Conservation (phyloP, 2,113 vertebrate genomes). For the Grammomys surdaster region DNA sequence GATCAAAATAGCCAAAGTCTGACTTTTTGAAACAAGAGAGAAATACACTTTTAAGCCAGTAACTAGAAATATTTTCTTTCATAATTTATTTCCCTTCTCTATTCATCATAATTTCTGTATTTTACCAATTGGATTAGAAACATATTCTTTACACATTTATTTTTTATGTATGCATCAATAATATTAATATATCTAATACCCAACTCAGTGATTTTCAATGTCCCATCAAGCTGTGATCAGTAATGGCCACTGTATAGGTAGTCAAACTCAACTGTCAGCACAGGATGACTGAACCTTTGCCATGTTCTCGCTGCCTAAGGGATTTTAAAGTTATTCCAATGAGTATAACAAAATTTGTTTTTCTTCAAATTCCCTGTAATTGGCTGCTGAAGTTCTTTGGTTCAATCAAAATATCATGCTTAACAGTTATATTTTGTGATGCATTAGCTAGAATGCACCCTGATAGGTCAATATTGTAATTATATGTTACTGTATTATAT, state of each 20-base stretch:
- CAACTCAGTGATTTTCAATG: conserved; percentile 14
- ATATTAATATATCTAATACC: not conserved
- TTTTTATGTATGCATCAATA: not conserved
- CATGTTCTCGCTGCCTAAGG: not conserved
- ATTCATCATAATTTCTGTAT: not conserved
- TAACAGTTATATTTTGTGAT: not conserved
- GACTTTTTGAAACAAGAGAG: not conserved
- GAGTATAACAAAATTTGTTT: not conserved
- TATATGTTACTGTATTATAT: not conserved
- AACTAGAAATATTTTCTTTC: not conserved
- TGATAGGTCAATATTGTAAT: not conserved
- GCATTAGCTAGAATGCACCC: not conserved
- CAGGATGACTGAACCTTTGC: conserved; percentile 2
- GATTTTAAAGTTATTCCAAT: not conserved
- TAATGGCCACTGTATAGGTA: not conserved
- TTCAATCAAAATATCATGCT: not conserved
- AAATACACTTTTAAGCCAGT: conserved; percentile 36
- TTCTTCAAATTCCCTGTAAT: not conserved
- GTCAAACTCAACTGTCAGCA: not conserved
- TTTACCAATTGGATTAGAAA: not conserved
- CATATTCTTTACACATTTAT: not conserved
- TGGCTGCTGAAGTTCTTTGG: not conserved
- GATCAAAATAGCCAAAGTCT: not conserved
- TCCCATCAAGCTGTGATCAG: not conserved
- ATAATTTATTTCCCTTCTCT: conserved; percentile 2